Base-by-base conservation (phyloP, 2,888 invertebrate species). In the Apodemia mormo region DNA sequence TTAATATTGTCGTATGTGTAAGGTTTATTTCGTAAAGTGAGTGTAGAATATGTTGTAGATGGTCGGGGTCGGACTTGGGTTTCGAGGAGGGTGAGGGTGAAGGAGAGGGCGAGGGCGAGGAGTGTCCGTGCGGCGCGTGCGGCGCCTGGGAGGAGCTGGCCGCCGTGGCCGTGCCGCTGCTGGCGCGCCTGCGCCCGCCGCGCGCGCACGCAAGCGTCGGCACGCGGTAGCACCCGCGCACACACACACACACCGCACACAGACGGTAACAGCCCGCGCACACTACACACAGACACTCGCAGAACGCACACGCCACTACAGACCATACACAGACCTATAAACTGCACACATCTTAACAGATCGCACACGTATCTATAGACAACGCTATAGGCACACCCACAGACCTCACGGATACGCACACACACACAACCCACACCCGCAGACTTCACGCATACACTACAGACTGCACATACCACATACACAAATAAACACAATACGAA, bases 131-230 rank as follows among this genome's bases (percentile, higher is more conserved):
- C 66, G 85, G 77, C 0, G 84, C 90, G 0, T 93, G 93, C 67
- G 88, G 90, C 1, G 84, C 95, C 12, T 96, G 96, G 96, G 96
- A 96, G 83, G 96, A 96, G 79, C 95, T 97, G 79, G 95, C 96
- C 1, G 94, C 94, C 29, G 96, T 96, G 0, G 96, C 96, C 0
- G 95, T 96, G 58, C 96, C 96, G 78, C 86, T 97, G 71, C 82
- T 97, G 74, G 96, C 96, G 81, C 94, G 94, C 77, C 90, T 96
- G 43, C 93, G 94, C 2, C 92, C 93, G 2, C 79, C 82, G 0
- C 78, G 84, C 37, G 81, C 85, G 1, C 92, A 93, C 54, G 92
- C 91, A 0, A 86, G 90, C 1, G 92, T 91, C 1, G 92, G 91
- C 2, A 90, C 92, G 1, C 91, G 90, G 69, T 81, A 76, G 67